phyloP scores from a whole-genome alignment of 2,888 invertebrate genomes.

The Eupithecia exiguata region DNA sequence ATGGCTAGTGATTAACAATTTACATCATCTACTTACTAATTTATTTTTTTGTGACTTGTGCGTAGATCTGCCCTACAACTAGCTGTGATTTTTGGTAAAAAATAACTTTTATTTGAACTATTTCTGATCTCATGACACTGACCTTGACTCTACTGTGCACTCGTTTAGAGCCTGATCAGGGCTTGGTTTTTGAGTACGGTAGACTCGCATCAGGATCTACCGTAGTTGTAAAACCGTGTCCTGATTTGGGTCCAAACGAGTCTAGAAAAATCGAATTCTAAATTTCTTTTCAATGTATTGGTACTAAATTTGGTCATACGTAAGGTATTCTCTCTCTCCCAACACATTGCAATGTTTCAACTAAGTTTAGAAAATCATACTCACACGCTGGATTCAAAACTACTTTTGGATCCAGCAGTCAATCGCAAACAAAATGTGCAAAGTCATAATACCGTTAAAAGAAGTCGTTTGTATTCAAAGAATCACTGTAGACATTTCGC shows the following conservation, averaged over 20 bases:
- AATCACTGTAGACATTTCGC: slow-evolving; percentile 84
- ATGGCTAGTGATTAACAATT: no score
- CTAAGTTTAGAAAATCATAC: neutral
- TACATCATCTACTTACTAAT: no score
- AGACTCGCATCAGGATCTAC: no score
- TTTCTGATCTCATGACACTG: neutral
- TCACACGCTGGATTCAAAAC: neutral
- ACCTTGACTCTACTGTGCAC: neutral
- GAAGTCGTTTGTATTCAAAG: slow-evolving; percentile 83
- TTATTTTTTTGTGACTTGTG: no score
- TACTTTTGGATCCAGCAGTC: slow-evolving; percentile 53
- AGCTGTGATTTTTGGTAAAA: neutral
- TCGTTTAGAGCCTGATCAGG: no score
- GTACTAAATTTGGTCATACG: neutral
- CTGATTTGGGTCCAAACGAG: no score
- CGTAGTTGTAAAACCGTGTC: no score
- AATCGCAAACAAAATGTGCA: slow-evolving; percentile 72
- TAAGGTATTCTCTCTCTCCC: neutral
- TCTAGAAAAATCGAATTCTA: neutral
- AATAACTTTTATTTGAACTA: neutral
- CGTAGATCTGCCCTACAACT: neutral
- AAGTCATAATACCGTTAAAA: slow-evolving; percentile 78
- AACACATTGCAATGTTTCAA: neutral
- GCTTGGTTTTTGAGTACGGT: no score
- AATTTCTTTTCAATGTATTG: neutral